A percentile compares a stretch with the other conserved stretches of the same genome.
phyloP scores from a whole-genome alignment of 2,113 vertebrate species.

The Hemibagrus wyckioides region DNA sequence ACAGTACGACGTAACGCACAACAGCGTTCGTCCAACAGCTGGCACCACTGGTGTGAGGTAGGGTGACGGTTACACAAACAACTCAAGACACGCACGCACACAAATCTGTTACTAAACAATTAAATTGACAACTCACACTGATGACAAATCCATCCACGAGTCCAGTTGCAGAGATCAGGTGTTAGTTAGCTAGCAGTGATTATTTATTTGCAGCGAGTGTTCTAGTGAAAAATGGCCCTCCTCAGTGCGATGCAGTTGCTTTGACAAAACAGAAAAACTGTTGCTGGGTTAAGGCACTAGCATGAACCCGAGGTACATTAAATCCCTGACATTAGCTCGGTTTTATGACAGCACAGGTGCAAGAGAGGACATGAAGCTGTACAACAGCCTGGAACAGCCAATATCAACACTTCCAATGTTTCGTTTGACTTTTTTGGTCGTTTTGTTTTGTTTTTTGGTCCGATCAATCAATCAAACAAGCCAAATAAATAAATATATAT shows the following conservation, averaged over 20 bases:
- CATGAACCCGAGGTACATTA: constrained; percentile 82
- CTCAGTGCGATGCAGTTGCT: constrained; percentile 56
- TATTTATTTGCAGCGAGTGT: constrained; percentile 44
- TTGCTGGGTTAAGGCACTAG: constrained; percentile 81
- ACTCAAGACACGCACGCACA: constrained; percentile 27
- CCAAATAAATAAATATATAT: not conserved
- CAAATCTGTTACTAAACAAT: constrained; percentile 47
- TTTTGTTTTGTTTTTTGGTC: constrained; percentile 71
- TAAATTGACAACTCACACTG: constrained; percentile 40
- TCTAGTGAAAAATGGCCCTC: not conserved
- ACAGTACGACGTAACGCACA: constrained; percentile 49
- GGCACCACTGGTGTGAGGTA: constrained; percentile 80
- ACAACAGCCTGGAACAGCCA: constrained; percentile 53
- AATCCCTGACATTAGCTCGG: constrained; percentile 82
- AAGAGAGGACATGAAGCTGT: constrained; percentile 65
- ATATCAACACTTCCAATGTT: constrained; percentile 46
- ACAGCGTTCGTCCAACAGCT: constrained; percentile 68
- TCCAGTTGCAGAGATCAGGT: constrained; percentile 42
- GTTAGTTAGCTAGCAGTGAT: constrained; percentile 46
- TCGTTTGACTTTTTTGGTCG: constrained; percentile 56
- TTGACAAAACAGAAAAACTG: constrained; percentile 68
- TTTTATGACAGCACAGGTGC: constrained; percentile 72
- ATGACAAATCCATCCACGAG: constrained; percentile 71
- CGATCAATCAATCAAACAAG: constrained; percentile 49
- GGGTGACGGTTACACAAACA: constrained; percentile 68